A percentile compares a stretch with the other conserved stretches of the same genome.
These are phyloP conservation scores for Aphelinus certus DNA, from an alignment of 1,140 invertebrate genomes.

Conservation along the genomic window DNA sequence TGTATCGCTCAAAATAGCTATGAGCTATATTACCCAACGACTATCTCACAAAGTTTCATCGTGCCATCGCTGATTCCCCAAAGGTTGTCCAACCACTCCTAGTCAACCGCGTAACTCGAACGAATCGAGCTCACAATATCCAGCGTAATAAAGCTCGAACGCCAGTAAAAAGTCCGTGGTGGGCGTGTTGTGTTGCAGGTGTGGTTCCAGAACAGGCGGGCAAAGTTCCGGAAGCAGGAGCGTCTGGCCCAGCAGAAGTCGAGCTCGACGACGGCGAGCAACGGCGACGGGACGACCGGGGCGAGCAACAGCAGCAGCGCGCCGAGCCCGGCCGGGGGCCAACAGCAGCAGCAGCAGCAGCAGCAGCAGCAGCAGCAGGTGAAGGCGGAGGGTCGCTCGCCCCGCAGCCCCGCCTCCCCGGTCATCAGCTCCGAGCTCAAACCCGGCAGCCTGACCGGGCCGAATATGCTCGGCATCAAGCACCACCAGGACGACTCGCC, in stretches of 20 bases:
- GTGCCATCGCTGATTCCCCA: too few species aligned
- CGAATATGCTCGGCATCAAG: constrained; percentile 51
- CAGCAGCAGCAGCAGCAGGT: constrained; percentile 34
- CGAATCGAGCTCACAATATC: too few species aligned
- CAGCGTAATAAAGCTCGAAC: too few species aligned
- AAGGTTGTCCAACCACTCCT: too few species aligned
- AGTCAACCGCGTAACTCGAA: too few species aligned
- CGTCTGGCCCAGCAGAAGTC: constrained; percentile 81
- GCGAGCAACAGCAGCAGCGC: constrained; percentile 40
- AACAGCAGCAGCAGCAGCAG: constrained; percentile 42
- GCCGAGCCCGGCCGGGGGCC: constrained; percentile 40
- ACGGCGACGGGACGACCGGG: constrained; percentile 39
- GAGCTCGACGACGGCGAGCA: constrained; percentile 40
- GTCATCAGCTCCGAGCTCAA: constrained; percentile 59
- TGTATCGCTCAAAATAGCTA: too few species aligned
- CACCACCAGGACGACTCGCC: constrained; percentile 47
- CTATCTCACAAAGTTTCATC: too few species aligned
- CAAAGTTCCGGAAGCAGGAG: constrained; percentile 94
- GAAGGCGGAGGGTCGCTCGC: constrained; percentile 55
- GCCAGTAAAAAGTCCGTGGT: too few species aligned
- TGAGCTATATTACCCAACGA: too few species aligned
- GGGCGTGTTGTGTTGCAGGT: constrained; percentile 69
- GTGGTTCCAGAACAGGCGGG: constrained; percentile 93
- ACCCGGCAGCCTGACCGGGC: constrained; percentile 49
- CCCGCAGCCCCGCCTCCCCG: constrained; percentile 61